Evolutionary conservation across 2,113 vertebrate genomes (phyloP).

Genomic region (Lanius ludovicianus): DNA sequence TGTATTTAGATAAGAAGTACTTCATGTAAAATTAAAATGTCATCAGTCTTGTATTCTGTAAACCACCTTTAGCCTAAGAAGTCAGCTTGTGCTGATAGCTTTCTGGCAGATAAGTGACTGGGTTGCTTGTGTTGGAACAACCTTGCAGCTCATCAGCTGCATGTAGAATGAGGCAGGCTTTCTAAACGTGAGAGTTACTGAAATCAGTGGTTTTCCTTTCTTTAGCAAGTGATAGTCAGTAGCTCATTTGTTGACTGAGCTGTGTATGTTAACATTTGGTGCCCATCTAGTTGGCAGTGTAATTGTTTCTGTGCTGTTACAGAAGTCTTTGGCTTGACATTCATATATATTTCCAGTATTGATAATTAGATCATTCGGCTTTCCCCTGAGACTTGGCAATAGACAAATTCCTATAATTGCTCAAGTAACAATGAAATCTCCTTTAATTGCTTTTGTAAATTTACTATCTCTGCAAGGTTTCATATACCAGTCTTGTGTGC

Average conservation of each 20-base stretch:
- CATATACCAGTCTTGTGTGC: fast-evolving
- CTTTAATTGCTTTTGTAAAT: neutral
- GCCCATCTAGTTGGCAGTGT: neutral
- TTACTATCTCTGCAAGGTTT: neutral
- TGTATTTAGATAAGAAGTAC: neutral
- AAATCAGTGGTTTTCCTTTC: neutral
- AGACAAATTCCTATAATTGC: neutral
- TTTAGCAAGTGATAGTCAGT: neutral
- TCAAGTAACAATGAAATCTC: neutral
- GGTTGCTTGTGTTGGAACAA: neutral
- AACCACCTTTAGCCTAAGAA: neutral
- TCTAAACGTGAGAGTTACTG: neutral
- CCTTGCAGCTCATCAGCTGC: neutral
- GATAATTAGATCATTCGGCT: neutral
- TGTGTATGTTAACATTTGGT: neutral
- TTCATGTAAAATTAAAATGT: neutral
- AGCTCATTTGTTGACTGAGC: neutral
- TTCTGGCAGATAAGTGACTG: neutral
- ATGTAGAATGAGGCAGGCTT: neutral
- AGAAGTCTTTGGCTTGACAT: neutral
- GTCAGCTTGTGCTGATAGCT: neutral
- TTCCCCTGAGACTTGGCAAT: neutral
- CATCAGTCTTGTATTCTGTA: neutral
- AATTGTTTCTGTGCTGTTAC: neutral
- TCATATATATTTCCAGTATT: neutral